Evolutionary conservation across 2,888 invertebrate species (phyloP), one percentile per base, ranked within the genome.

Genomic region (Trachelus stipa): DNA sequence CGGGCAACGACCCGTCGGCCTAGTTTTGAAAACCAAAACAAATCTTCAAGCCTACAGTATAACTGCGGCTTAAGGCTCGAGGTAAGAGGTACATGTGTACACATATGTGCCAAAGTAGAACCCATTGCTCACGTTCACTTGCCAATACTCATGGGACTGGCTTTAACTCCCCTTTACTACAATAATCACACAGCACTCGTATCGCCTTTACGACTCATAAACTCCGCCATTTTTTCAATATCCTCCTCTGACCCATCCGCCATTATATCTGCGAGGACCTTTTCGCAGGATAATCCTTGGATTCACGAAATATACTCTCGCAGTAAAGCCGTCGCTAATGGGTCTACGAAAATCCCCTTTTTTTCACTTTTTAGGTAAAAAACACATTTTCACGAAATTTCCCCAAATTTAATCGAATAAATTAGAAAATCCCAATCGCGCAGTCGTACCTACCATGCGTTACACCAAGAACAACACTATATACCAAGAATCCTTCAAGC

Each of bases 11-110:
- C 88, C 89, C 82, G 83, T 80, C 86, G 89, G 85, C 89, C 89
- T 86, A 89, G 86, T 89, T 89, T 88, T 85, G 84, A 88, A 88
- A 89, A 89, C 86, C 89, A 90, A 90, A 90, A 89, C 89, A 90
- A 89, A 88, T 85, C 84, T 80, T 77, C 9, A 56, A 56, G 56
- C 12, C 33, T 71, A 31, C 31, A 31, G 71, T 71, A 23, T 23
- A 23, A 23, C 56, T 56, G 56, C 56, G 56, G 56, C 56, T 56
- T 56, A 56, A 56, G 56, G 56, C 23, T 9, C 23, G 74, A 34
- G 73, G 77, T 75, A 68, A 76, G 76, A 30, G 34, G 30, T 68
- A 74, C 73, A 71, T 73, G 68, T 56, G 30, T 35, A 73, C 34
- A 69, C 68, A 77, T 78, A 75, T 74, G 68, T 75, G 37, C 75